A percentile compares a stretch with the other conserved stretches of the same genome.
Conservation (phyloP, 2,888 invertebrate genomes). For the Callinectes sapidus region DNA sequence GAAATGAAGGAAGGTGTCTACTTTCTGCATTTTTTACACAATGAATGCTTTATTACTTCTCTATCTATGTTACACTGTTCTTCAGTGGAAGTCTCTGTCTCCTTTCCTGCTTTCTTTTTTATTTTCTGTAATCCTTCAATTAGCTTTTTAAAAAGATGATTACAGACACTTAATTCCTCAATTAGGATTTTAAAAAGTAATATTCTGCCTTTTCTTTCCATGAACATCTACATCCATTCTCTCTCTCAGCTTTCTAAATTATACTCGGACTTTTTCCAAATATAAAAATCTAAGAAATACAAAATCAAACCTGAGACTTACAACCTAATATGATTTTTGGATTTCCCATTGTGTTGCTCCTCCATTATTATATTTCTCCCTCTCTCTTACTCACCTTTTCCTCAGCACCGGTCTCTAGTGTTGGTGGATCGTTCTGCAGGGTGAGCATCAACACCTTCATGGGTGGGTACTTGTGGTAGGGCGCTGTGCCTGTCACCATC, state of each 20-base stretch:
- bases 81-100: not conserved
- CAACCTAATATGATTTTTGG: not conserved
- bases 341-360: not conserved
- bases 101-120: not conserved
- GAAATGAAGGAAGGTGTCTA: not conserved
- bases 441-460: conserved; percentile 99
- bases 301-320: not conserved
- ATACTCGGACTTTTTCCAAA: too few species aligned
- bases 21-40: not conserved
- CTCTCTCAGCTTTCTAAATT: too few species aligned
- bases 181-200: too few species aligned
- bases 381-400: conserved; percentile 80
- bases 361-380: not conserved
- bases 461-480: conserved; percentile 98
- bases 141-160: too few species aligned
- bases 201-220: too few species aligned
- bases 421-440: conserved; percentile 97
- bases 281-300: too few species aligned
- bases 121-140: not conserved
- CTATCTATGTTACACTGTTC: not conserved
- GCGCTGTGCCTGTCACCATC: conserved; percentile 90
- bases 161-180: too few species aligned
- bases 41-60: not conserved
- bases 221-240: too few species aligned
- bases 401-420: conserved; percentile 94